Evolutionary conservation across 2,113 vertebrate genomes (phyloP).

Genomic region (Mormyrus iriodes): DNA sequence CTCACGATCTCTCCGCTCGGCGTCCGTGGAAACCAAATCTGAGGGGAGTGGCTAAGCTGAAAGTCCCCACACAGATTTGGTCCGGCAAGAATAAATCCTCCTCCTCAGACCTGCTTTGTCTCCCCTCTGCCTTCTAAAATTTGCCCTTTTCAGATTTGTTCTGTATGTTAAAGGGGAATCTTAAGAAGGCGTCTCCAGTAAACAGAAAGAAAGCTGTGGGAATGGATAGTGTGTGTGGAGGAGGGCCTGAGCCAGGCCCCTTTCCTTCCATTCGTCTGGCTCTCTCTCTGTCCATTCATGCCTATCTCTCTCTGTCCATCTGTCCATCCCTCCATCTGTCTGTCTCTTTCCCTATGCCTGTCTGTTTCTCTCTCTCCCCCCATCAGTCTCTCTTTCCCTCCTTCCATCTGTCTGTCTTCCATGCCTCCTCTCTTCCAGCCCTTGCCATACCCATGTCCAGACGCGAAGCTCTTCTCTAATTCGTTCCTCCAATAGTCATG

Average conservation of each 20-base stretch:
- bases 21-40: neutral
- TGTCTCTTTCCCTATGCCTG: neutral
- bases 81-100: neutral
- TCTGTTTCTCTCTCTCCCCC: neutral
- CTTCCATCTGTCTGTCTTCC: neutral
- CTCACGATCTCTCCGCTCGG: neutral
- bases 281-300: neutral
- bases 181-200: neutral
- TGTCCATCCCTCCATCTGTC: neutral
- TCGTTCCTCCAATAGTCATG: conserved; percentile 52
- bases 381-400: neutral
- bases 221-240: neutral
- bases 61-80: neutral
- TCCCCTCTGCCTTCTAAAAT: neutral
- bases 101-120: neutral
- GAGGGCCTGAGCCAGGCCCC: neutral
- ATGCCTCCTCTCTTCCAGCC: neutral
- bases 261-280: neutral
- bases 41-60: neutral
- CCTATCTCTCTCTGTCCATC: neutral
- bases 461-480: neutral
- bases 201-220: neutral
- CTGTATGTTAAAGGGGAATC: neutral
- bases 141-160: neutral
- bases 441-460: neutral